Base-by-base conservation (phyloP, 2,888 invertebrate species). In the Venustoraphidia nigricollis region DNA sequence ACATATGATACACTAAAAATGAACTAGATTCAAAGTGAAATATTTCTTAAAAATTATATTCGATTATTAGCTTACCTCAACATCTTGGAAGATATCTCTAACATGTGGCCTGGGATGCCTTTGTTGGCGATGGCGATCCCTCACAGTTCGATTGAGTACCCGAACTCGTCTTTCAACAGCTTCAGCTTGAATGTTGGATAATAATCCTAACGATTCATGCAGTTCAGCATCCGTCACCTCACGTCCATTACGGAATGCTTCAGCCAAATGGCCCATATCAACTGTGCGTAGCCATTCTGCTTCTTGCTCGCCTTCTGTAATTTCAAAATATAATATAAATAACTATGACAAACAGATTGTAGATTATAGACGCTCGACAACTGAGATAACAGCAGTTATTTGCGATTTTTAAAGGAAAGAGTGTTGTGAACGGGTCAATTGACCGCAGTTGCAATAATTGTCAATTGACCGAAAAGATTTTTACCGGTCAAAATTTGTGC, bases 31-130 rank as follows among this genome's bases (percentile, higher is more conserved):
- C 34, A 41, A 36, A 43, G 36, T 34, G 10, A 46, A 44, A 14
- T 11, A 49, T 36, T 11, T 36, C 43, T 43, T 3, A 39, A 3
- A 44, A 38, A 41, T 41, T 10, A 36, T 10, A 36, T 46, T 35
- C 44, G 10, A 13, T 38, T 41, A 37, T 47, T 37, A 45, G 56
- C 69, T 69, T 60, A 86, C 87, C 75, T 88, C 88, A 54, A 82
- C 73, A 67, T 87, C 86, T 64, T 84, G 78, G 60, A 88, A 83
- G 45, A 90, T 83, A 66, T 89, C 87, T 56, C 89, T 69, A 51
- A 89, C 85, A 62, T 90, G 89, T 10, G 84, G 83, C 58, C 83
- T 82, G 51, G 78, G 76, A 42, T 73, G 71, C 39, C 72, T 62
- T 45, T 69, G 71, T 54, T 72, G 72, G 51, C 85, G 72, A 39